phyloP scores from a whole-genome alignment of 2,888 invertebrate genomes.

The Lycophotia porphyrea region DNA sequence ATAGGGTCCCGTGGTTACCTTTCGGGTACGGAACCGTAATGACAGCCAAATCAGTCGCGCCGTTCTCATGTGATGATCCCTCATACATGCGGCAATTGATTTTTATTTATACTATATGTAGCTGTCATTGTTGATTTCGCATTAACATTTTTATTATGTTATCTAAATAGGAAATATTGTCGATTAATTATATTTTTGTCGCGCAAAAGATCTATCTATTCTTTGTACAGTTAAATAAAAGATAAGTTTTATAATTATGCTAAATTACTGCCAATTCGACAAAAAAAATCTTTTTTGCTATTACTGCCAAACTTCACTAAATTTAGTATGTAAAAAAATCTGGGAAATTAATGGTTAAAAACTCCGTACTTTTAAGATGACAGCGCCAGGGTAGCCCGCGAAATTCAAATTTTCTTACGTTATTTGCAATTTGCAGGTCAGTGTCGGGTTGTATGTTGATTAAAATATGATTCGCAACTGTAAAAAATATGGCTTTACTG shows the following conservation, averaged over 20 bases:
- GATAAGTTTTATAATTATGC: conserved; percentile 9
- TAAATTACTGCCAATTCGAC: conserved; percentile 25
- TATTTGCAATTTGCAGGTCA: too few relatives aligned
- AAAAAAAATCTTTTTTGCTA: background rate
- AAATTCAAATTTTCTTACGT: too few relatives aligned
- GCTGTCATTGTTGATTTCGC: background rate
- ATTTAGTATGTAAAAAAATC: background rate
- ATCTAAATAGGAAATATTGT: conserved; percentile 20
- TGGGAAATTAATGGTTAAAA: background rate
- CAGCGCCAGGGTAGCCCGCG: too few relatives aligned
- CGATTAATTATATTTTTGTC: conserved; percentile 6
- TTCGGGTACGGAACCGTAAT: too few relatives aligned
- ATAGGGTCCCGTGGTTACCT: too few relatives aligned
- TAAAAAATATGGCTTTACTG: too few relatives aligned
- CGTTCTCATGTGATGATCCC: background rate
- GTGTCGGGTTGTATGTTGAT: too few relatives aligned
- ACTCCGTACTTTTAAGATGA: too few relatives aligned
- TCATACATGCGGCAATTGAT: background rate
- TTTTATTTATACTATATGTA: background rate
- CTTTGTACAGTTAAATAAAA: conserved; percentile 1
- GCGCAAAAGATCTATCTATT: conserved; percentile 24
- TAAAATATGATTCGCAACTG: too few relatives aligned
- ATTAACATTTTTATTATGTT: background rate
- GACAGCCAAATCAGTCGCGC: background rate
- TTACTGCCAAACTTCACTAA: background rate